A percentile compares a stretch with the other conserved stretches of the same genome.
Evolutionary conservation across 2,113 vertebrate species (phyloP).

Genomic region (Actenoides hombroni): DNA sequence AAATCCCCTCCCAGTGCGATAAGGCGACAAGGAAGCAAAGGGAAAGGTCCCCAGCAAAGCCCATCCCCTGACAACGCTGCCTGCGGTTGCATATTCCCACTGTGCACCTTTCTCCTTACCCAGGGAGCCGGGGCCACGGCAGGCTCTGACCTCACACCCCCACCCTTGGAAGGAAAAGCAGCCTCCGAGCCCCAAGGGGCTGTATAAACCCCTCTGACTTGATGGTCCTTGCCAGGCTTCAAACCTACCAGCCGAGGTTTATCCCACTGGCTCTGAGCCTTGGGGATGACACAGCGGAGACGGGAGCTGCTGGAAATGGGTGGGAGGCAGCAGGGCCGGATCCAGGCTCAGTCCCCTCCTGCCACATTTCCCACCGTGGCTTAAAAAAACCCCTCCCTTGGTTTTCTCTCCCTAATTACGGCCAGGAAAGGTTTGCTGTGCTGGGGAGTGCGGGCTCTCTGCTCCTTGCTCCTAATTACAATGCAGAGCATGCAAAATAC

Average conservation of each 20-base stretch:
- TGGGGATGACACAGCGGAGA: background rate
- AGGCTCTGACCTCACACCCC: background rate
- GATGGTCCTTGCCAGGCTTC: background rate
- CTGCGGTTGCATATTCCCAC: fast-evolving
- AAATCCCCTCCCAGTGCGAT: background rate
- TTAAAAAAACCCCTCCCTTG: background rate
- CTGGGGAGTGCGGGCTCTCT: fast-evolving
- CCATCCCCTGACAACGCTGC: fast-evolving
- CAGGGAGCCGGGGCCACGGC: fast-evolving
- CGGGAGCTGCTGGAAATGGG: background rate
- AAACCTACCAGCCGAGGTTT: background rate
- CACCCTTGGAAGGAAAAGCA: fast-evolving
- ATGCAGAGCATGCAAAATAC: background rate
- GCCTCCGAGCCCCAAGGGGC: background rate
- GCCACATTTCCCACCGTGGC: background rate
- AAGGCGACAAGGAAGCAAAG: background rate
- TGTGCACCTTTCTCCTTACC: fast-evolving
- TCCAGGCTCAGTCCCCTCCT: background rate
- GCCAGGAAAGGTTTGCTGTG: background rate
- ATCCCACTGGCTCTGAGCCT: fast-evolving
- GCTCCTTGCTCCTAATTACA: background rate
- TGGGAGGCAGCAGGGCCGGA: background rate
- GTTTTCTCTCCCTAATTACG: background rate
- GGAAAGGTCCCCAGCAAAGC: background rate
- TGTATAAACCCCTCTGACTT: background rate